Evolutionary conservation across 2,113 vertebrate genomes (phyloP).

Genomic region (Mesitornis unicolor): DNA sequence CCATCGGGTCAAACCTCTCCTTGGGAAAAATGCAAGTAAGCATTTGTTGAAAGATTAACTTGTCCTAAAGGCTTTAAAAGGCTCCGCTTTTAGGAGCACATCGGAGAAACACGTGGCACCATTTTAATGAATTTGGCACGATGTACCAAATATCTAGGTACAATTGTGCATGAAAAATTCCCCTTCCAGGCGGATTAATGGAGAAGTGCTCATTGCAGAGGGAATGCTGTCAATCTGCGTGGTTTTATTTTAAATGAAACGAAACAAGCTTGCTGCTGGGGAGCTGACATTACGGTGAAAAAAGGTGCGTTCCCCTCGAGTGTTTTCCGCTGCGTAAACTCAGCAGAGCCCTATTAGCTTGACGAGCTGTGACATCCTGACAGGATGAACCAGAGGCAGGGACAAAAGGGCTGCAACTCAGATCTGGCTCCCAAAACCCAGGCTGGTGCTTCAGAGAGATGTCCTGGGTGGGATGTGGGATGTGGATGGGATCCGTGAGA

Average conservation of each 20-base stretch:
- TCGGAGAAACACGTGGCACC: not conserved
- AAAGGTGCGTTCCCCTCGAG: not conserved
- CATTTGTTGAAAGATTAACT: not conserved
- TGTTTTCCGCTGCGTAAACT: not conserved
- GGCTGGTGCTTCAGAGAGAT: not conserved
- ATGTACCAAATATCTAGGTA: not conserved
- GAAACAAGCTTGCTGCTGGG: not conserved
- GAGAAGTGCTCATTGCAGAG: not conserved
- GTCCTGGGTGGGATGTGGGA: not conserved
- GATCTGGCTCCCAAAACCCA: not conserved
- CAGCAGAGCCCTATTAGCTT: constrained; percentile 20
- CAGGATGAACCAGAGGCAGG: not conserved
- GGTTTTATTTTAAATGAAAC: constrained; percentile 1
- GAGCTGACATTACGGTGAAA: not conserved
- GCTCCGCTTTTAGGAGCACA: not conserved
- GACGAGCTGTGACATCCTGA: constrained; percentile 27
- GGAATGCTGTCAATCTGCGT: not conserved
- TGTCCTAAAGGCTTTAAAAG: not conserved
- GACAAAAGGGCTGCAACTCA: not conserved
- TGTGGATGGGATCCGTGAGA: not conserved
- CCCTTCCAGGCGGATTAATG: not conserved
- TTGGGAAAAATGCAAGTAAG: not conserved
- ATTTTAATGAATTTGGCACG: not conserved
- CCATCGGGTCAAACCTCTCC: not conserved
- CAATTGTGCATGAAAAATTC: not conserved